Conservation (phyloP, 2,797 vertebrate species). For the Sebastes kiyomatsui region DNA sequence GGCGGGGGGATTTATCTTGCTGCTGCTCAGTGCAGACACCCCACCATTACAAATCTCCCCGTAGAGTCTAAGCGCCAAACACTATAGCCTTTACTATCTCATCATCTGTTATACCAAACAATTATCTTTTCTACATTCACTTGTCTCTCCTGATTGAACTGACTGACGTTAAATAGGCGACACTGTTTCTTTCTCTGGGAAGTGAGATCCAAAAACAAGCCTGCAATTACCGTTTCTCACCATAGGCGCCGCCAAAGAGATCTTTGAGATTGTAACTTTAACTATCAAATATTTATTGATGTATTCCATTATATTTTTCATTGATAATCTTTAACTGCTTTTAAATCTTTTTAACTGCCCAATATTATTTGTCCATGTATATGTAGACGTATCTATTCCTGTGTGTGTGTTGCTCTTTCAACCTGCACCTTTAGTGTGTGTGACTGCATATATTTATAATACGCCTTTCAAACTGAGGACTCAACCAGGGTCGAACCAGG, state of each 20-base stretch:
- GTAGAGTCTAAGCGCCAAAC: background rate
- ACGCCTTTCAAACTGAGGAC: no score
- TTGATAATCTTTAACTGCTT: background rate
- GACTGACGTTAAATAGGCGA: background rate
- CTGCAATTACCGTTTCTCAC: no score
- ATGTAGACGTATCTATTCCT: background rate
- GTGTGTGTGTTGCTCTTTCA: background rate
- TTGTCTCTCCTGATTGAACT: background rate
- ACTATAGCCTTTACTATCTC: background rate
- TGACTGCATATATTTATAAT: background rate
- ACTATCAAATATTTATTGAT: background rate
- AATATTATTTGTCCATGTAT: background rate
- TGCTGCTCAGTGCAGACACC: background rate
- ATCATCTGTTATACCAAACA: background rate
- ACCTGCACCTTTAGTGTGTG: background rate
- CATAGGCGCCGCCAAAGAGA: no score
- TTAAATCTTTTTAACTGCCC: background rate
- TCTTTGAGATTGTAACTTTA: background rate
- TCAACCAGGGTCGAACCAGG: no score
- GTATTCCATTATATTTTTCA: background rate
- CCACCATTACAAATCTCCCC: background rate
- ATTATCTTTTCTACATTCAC: background rate
- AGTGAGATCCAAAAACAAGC: no score
- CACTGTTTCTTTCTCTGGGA: no score
- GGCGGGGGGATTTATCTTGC: background rate